A percentile compares a stretch with the other conserved stretches of the same genome.
phyloP scores from a whole-genome alignment of 2,797 vertebrate genomes.

The Lophotriccus pileatus region DNA sequence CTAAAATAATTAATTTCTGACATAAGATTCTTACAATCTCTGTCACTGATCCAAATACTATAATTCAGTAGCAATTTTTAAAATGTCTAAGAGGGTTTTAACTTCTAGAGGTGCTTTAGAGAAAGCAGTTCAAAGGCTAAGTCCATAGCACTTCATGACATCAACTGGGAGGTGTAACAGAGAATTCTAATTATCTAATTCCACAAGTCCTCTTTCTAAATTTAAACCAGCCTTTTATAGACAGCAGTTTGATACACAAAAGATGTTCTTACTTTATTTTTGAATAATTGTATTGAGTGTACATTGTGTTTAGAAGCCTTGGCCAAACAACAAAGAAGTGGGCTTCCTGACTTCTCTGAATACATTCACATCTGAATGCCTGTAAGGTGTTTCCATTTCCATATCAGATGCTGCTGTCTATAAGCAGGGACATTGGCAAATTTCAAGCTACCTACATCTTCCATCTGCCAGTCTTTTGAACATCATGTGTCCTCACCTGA shows the following conservation, averaged over 20 bases:
- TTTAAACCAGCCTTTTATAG: not conserved
- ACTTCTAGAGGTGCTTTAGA: not conserved
- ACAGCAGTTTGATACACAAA: not conserved
- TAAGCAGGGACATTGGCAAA: not conserved
- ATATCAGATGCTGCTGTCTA: not conserved
- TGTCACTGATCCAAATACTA: not conserved
- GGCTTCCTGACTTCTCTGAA: not conserved
- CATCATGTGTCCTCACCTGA: not conserved
- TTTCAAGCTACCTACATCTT: not conserved
- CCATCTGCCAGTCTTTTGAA: conserved; percentile 10
- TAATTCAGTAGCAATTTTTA: not conserved
- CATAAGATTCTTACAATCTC: not conserved
- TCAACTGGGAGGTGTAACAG: not conserved
- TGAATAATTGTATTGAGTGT: not conserved
- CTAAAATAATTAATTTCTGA: not conserved
- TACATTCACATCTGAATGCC: not conserved
- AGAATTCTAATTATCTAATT: not conserved
- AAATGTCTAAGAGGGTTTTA: not conserved
- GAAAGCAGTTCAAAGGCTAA: not conserved
- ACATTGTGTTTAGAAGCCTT: not conserved
- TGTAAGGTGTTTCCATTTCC: not conserved
- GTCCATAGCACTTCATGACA: not conserved
- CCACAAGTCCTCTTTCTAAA: not conserved
- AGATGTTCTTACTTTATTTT: not conserved
- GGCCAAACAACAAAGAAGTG: not conserved